phyloP scores from a whole-genome alignment of 2,113 vertebrate genomes.

The Neogale vison region DNA sequence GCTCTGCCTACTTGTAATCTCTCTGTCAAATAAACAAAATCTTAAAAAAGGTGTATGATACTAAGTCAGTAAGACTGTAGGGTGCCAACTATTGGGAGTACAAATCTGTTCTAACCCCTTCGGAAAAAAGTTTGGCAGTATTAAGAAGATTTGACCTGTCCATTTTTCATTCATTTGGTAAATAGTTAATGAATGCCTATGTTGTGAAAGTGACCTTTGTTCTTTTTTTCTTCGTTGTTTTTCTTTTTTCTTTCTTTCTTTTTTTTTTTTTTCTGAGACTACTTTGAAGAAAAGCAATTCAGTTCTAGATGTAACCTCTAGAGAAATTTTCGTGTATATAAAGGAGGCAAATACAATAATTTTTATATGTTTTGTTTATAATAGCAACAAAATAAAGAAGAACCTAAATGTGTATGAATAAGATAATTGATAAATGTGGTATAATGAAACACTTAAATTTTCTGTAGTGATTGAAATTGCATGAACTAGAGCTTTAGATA shows the following conservation, averaged over 20 bases:
- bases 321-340: not conserved
- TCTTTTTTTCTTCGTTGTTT: not conserved
- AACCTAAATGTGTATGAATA: not conserved
- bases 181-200: not conserved
- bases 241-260: too few species aligned
- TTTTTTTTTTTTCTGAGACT: not conserved
- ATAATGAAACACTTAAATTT: not conserved
- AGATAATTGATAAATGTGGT: not conserved
- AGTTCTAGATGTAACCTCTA: not conserved
- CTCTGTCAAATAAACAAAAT: too few species aligned
- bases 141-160: not conserved
- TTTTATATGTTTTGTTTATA: not conserved
- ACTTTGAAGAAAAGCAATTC: not conserved
- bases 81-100: not conserved
- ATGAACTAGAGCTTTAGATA: not conserved
- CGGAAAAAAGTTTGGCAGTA: not conserved
- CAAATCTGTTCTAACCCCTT: not conserved
- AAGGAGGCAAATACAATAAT: not conserved
- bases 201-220: not conserved
- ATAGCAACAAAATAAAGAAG: not conserved
- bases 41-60: too few species aligned
- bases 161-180: conserved; percentile 7
- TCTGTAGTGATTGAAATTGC: not conserved
- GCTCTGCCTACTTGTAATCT: too few species aligned
- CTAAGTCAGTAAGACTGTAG: not conserved